A percentile compares a stretch with the other conserved stretches of the same genome.
phyloP scores from a whole-genome alignment of 92 coral and sea anemone species.

The Porites lobata region DNA sequence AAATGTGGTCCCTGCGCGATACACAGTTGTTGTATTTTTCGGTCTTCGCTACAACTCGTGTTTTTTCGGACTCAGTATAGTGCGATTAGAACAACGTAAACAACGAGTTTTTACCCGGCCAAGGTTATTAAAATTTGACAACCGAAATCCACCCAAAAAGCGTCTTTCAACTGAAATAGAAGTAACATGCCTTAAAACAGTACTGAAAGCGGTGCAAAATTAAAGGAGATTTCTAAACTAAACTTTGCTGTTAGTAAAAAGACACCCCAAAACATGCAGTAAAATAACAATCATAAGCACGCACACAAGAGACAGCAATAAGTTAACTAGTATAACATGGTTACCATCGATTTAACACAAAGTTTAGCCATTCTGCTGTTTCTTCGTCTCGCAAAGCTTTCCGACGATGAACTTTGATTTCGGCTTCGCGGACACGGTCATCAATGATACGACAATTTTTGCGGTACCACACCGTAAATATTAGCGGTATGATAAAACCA shows the following conservation, averaged over 20 bases:
- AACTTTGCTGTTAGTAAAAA: background rate
- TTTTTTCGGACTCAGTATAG: background rate
- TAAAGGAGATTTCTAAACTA: background rate
- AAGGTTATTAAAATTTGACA: too few species aligned
- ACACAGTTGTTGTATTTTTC: background rate
- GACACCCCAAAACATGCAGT: background rate
- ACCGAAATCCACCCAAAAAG: constrained; percentile 24
- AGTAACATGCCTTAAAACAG: background rate
- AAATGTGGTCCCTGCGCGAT: background rate
- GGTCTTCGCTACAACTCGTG: background rate
- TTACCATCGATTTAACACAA: constrained; percentile 94
- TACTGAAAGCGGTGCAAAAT: too few species aligned
- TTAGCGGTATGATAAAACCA: constrained; percentile 78
- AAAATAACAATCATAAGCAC: background rate
- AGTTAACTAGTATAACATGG: background rate
- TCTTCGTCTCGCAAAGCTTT: constrained; percentile 95
- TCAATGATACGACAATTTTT: constrained; percentile 84
- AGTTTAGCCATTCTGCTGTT: constrained; percentile 96
- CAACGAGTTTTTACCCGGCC: background rate
- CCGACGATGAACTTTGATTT: constrained; percentile 86
- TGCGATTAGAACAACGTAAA: background rate
- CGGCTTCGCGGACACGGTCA: constrained; percentile 83
- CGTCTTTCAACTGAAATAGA: background rate
- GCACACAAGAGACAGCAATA: background rate
- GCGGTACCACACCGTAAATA: constrained; percentile 88